A percentile compares a stretch with the other conserved stretches of the same genome.
Evolutionary conservation across 2,797 vertebrate genomes (phyloP).

Genomic region (Bufotes viridis): DNA sequence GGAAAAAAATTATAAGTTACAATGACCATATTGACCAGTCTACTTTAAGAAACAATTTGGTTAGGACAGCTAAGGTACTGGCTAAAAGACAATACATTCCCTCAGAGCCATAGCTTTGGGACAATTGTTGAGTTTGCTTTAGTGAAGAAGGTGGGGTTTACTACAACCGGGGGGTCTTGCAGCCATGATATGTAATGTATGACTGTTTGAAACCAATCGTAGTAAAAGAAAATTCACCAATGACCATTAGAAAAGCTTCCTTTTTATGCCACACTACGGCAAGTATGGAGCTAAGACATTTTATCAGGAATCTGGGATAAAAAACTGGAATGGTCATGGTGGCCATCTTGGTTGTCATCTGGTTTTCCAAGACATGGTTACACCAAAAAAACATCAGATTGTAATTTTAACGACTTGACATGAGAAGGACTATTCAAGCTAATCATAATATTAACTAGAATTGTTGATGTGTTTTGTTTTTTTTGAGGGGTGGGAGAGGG

Average conservation of each 20-base stretch:
- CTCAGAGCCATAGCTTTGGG: too few species aligned
- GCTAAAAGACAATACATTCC: too few species aligned
- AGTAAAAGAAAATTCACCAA: neutral
- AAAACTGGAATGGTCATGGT: neutral
- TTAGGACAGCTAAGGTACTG: too few species aligned
- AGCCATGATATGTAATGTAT: neutral
- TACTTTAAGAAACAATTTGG: too few species aligned
- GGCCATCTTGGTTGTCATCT: neutral
- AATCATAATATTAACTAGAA: too few species aligned
- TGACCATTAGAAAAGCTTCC: neutral
- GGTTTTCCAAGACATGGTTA: neutral
- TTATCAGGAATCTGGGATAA: neutral
- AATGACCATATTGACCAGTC: too few species aligned
- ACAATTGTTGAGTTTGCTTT: too few species aligned
- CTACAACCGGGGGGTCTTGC: neutral
- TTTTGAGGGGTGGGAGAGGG: neutral
- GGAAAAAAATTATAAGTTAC: too few species aligned
- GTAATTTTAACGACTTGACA: neutral
- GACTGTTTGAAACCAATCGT: neutral
- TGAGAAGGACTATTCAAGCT: neutral
- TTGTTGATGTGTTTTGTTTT: neutral
- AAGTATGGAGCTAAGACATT: neutral
- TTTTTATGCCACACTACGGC: neutral
- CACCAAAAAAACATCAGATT: neutral
- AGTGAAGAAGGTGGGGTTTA: too few species aligned